These are phyloP conservation scores for Falco biarmicus DNA, from an alignment of 2,797 vertebrate species.

Conservation along the genomic window DNA sequence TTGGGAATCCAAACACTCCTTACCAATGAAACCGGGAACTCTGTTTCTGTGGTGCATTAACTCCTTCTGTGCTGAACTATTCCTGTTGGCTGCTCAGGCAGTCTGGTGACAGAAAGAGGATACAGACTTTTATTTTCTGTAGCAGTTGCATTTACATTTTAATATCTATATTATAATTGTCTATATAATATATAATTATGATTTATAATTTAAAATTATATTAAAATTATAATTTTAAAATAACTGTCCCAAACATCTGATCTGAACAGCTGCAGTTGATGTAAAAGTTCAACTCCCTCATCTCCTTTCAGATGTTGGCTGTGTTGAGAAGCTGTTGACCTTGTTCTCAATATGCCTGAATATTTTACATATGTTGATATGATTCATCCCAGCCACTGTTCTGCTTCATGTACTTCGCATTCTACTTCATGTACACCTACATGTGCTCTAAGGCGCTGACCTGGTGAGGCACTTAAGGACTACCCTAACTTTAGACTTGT, in stretches of 20 bases:
- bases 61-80: background rate
- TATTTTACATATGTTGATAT: background rate
- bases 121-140: background rate
- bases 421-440: background rate
- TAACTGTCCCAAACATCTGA: background rate
- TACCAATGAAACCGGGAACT: background rate
- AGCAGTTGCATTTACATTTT: background rate
- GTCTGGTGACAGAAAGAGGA: background rate
- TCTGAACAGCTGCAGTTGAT: background rate
- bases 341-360: background rate
- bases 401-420: background rate
- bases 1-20: background rate
- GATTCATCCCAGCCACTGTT: background rate
- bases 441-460: background rate
- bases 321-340: background rate
- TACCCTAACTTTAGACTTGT: background rate
- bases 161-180: background rate
- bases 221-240: background rate
- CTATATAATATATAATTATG: too few relatives aligned
- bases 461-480: constrained; percentile 35
- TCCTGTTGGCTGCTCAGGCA: background rate
- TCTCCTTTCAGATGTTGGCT: background rate
- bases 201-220: too few relatives aligned
- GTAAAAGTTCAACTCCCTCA: background rate
- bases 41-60: background rate